Evolutionary conservation across 2,888 invertebrate genomes (phyloP), one percentile per base, ranked within the genome.

Genomic region (Sinopyrophorus schimmeli): DNA sequence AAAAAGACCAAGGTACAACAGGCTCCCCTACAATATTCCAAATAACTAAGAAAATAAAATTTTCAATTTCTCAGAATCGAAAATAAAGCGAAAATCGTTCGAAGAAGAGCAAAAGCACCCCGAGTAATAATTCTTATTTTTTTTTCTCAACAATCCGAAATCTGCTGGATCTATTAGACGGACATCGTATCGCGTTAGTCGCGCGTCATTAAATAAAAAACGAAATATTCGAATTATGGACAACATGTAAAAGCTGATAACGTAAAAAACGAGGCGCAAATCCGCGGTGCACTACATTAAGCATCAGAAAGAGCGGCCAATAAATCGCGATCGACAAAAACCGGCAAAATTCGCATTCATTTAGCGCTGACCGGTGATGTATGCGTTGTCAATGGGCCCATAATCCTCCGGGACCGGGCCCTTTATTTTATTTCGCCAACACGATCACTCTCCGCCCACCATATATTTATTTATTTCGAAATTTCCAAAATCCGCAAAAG

Each of bases 271-370:
- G 49, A 44, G 32, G 49, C 49, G 43, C 38, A 47, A 47, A 47
- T 47, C 52, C 47, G 37, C 34, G 23, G 35, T 35, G 55, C 60
- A 55, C 37, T 57, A 56, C 56, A 60, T 60, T 60, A 56, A 58
- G 48, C 60, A 51, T 41, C 46, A 55, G 52, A 57, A 58, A 58
- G 57, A 57, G 53, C 32, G 27, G 38, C 42, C 44, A 53, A 53
- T 53, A 53, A 53, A 53, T 53, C 53, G 42, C 42, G 40, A 47
- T 44, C 42, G 47, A 40, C 50, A 53, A 53, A 52, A 57, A 57
- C 50, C 50, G 34, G 46, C 54, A 47, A 51, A 41, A 43, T 54
- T 55, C 55, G 40, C 57, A 50, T 57, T 47, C 55, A 54, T 52
- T 46, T 55, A 48, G 47, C 55, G 46, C 46, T 56, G 56, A 39